A percentile compares a stretch with the other conserved stretches of the same genome.
Conservation (phyloP, 1,140 invertebrate species). For the Eurosta solidaginis region DNA sequence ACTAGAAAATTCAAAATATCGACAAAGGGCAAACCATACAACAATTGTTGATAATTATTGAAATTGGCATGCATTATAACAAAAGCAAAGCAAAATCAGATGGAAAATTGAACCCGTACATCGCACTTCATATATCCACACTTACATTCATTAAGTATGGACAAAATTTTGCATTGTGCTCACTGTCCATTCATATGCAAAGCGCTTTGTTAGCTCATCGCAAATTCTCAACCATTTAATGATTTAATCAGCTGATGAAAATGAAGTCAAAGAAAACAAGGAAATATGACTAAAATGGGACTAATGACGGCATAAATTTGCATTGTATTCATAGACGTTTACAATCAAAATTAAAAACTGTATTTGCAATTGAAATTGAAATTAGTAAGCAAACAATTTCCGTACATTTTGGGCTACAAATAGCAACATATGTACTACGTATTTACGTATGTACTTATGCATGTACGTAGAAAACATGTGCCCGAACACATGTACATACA, state of each 20-base stretch:
- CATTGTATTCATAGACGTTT: not conserved
- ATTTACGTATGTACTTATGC: too few species aligned
- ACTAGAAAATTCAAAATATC: too few species aligned
- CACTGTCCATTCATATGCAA: not conserved
- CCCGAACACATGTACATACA: not conserved
- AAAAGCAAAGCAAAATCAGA: not conserved
- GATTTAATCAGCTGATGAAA: not conserved
- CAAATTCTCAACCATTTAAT: slow-evolving; percentile 6
- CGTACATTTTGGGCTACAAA: not conserved
- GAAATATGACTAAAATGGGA: not conserved
- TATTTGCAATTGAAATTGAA: slow-evolving; percentile 16
- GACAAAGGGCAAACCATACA: too few species aligned
- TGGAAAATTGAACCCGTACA: not conserved
- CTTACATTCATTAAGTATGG: not conserved
- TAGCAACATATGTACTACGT: not conserved
- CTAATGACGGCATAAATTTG: not conserved
- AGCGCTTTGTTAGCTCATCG: slow-evolving; percentile 9
- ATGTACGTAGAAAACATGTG: not conserved
- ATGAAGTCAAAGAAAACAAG: not conserved
- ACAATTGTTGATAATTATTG: slow-evolving; percentile 20
- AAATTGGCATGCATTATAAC: slow-evolving; percentile 5
- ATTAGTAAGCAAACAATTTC: not conserved
- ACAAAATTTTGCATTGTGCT: not conserved
- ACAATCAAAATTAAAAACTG: not conserved
- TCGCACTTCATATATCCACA: not conserved